These are phyloP conservation scores for Sorex araneus DNA, from an alignment of 2,113 vertebrate genomes.

Conservation along the genomic window DNA sequence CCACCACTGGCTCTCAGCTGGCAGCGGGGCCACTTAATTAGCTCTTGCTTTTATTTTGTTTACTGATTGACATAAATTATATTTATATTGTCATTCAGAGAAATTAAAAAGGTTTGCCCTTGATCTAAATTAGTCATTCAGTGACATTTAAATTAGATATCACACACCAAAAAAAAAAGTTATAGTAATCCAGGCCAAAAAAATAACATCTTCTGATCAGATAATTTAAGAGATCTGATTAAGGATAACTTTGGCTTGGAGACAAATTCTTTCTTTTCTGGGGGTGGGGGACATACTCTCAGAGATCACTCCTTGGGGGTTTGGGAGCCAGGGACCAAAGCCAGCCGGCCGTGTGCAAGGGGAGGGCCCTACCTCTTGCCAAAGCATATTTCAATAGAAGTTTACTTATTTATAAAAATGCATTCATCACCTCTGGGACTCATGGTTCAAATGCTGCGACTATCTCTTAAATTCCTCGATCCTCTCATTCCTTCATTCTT, in stretches of 20 bases:
- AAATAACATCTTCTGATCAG: conserved; percentile 49
- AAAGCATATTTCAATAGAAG: neutral
- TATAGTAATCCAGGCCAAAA: conserved; percentile 1
- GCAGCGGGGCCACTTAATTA: conserved; percentile 46
- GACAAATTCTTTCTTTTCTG: neutral
- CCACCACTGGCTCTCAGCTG: neutral
- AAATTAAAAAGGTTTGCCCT: conserved; percentile 19
- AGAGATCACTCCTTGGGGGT: too few relatives aligned
- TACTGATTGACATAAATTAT: too few relatives aligned
- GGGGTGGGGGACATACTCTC: too few relatives aligned
- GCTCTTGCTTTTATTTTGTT: conserved; percentile 18
- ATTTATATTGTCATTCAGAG: too few relatives aligned
- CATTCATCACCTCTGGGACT: neutral
- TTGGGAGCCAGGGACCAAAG: too few relatives aligned
- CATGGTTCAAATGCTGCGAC: too few relatives aligned
- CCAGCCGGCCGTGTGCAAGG: too few relatives aligned
- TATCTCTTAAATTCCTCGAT: too few relatives aligned
- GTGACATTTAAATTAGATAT: conserved; percentile 27
- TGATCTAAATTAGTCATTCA: conserved; percentile 33
- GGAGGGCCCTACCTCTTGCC: too few relatives aligned
- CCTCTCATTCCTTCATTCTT: neutral
- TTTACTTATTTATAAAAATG: conserved; percentile 49
- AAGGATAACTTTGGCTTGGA: conserved; percentile 31
- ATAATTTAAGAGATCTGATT: conserved; percentile 46
- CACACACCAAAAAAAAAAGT: neutral